A percentile compares a stretch with the other conserved stretches of the same genome.
phyloP scores from a whole-genome alignment of 2,113 vertebrate species.

The Piliocolobus tephrosceles region DNA sequence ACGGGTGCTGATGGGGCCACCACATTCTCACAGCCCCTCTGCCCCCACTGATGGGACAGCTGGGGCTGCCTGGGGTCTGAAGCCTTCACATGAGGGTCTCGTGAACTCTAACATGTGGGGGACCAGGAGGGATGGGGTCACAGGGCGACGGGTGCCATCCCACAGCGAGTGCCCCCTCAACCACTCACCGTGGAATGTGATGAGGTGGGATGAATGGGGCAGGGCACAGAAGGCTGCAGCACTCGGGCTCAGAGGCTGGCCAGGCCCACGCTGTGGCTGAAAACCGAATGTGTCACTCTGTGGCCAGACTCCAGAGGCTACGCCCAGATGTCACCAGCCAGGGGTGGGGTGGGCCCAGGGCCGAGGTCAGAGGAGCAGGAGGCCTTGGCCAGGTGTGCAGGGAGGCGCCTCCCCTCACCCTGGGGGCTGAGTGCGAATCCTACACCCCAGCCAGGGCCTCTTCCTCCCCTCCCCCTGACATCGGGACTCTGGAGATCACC shows the following conservation, averaged over 20 bases:
- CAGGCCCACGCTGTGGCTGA: neutral
- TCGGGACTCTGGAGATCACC: no score
- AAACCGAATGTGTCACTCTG: neutral
- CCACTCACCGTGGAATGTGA: neutral
- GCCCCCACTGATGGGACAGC: fast-evolving
- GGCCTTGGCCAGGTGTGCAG: fast-evolving
- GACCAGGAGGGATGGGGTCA: no score
- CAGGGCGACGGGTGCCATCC: no score
- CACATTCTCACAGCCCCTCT: neutral
- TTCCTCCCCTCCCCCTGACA: no score
- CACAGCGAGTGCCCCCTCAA: fast-evolving
- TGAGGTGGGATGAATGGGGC: fast-evolving
- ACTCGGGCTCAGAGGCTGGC: neutral
- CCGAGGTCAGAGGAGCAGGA: fast-evolving
- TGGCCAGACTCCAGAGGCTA: neutral
- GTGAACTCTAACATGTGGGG: fast-evolving
- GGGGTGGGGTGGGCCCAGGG: neutral
- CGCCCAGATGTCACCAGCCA: fast-evolving
- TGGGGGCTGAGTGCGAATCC: fast-evolving
- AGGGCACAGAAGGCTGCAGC: neutral
- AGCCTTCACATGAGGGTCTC: fast-evolving
- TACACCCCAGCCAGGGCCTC: fast-evolving
- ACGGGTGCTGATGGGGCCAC: slow-evolving; percentile 50
- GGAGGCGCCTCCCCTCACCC: neutral
- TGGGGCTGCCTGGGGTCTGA: no score